Evolutionary conservation across 2,888 invertebrate species (phyloP), one percentile per base, ranked within the genome.

Genomic region (Phortica okadai): DNA sequence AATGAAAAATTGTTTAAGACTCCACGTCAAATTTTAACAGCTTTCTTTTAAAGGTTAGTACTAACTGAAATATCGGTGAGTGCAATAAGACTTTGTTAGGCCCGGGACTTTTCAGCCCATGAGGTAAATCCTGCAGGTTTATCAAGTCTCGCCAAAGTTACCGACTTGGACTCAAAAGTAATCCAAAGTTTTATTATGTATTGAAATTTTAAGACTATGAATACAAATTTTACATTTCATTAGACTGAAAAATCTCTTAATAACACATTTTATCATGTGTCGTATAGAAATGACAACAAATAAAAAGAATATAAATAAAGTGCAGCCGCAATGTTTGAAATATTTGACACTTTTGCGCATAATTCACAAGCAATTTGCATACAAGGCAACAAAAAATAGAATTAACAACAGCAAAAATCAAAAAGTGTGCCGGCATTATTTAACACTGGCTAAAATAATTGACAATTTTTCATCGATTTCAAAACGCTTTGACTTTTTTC

Each of bases 341-440:
- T 67, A n/a, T n/a, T 67, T 67, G 44, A 44, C 67, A 67, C 67
- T 67, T 67, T 67, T 16, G 14, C 67, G 41, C n/a, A 67, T 67
- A 67, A 67, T 67, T 67, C 44, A 16, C 44, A 44, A 44, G 67
- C 67, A 67, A 67, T 67, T 44, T 67, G 44, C 33, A 66, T 66
- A 14, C 21, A 33, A 21, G 8, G n/a, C 59, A 59, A 59, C 62
- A 33, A 33, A 33, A 33, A 33, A 1, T 2, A 3, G 3, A 33
- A 33, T 33, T 3, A 33, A 50, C 50, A 50, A 50, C 50, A 50
- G 6, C 14, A 14, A 3, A 33, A 33, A 33, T 33, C 33, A 33
- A 33, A 33, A 33, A 33, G 33, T 33, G 33, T 14, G 50, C 50
- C 50, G 8, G 14, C 14, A 50, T 50, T 8, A 14, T 50, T 50